Evolutionary conservation across 2,888 invertebrate species (phyloP).

Genomic region (Lepidochitona cinerea): DNA sequence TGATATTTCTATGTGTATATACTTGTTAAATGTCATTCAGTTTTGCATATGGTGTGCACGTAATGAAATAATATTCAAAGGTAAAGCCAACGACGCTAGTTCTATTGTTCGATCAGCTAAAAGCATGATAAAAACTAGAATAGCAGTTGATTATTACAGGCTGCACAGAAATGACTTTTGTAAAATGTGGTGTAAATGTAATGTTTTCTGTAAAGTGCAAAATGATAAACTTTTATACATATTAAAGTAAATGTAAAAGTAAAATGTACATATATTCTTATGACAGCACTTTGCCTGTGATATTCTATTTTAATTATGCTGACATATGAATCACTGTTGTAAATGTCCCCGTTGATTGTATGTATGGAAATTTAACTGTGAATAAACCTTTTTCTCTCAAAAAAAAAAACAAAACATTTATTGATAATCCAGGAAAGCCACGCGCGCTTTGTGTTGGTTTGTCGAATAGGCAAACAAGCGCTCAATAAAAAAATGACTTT

Average conservation of each 20-base stretch:
- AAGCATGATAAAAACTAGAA: not conserved
- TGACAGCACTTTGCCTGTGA: not conserved
- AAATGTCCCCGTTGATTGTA: too few species aligned
- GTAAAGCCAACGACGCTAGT: not conserved
- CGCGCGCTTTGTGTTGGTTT: too few species aligned
- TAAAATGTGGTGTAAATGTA: not conserved
- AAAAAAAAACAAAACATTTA: too few species aligned
- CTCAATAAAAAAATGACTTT: too few species aligned
- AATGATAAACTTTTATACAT: not conserved
- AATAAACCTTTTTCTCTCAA: too few species aligned
- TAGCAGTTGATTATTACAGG: not conserved
- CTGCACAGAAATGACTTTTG: not conserved
- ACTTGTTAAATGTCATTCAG: not conserved
- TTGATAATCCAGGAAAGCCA: too few species aligned
- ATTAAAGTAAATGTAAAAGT: not conserved
- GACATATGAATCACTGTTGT: too few species aligned
- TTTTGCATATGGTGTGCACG: not conserved
- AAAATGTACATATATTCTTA: not conserved
- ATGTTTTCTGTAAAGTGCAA: not conserved
- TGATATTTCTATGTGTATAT: not conserved
- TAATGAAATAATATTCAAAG: not conserved
- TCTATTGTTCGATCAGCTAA: not conserved
- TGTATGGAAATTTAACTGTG: too few species aligned
- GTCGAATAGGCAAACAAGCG: too few species aligned
- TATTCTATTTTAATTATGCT: not conserved